Conservation (phyloP, 2,797 vertebrate species). For the Arremon aurantiirostris region DNA sequence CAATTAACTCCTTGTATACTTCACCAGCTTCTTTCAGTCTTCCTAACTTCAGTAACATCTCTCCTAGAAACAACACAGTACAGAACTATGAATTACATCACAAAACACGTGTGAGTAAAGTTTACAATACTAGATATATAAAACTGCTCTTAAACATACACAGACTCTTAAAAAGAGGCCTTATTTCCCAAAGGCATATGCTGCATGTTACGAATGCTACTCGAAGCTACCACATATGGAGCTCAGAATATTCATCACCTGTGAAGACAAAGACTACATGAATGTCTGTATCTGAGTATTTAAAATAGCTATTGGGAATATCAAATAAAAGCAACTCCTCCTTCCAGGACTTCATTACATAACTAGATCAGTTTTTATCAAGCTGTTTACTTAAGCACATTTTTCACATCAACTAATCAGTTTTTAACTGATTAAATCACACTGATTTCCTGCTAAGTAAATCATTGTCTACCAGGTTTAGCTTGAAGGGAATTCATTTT, state of each 20-base stretch:
- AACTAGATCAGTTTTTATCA: not conserved
- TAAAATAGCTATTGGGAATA: not conserved
- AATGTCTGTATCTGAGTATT: not conserved
- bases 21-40: constrained; percentile 78
- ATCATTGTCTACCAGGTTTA: not conserved
- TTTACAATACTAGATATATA: not conserved
- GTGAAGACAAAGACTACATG: not conserved
- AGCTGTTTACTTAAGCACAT: not conserved
- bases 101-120: not conserved
- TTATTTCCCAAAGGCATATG: not conserved
- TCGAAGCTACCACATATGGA: not conserved
- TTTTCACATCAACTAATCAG: not conserved
- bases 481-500: not conserved
- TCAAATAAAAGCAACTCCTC: not conserved
- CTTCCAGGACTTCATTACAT: not conserved
- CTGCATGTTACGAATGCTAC: not conserved
- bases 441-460: not conserved
- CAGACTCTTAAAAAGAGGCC: not conserved
- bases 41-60: constrained; percentile 79
- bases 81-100: not conserved
- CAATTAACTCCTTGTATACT: constrained; percentile 76
- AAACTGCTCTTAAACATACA: not conserved
- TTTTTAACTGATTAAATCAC: not conserved
- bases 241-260: not conserved
- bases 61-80: constrained; percentile 65